Evolutionary conservation across 2,113 vertebrate genomes (phyloP), one percentile per base, ranked within the genome.

Genomic region (Rhinolophus sinicus): DNA sequence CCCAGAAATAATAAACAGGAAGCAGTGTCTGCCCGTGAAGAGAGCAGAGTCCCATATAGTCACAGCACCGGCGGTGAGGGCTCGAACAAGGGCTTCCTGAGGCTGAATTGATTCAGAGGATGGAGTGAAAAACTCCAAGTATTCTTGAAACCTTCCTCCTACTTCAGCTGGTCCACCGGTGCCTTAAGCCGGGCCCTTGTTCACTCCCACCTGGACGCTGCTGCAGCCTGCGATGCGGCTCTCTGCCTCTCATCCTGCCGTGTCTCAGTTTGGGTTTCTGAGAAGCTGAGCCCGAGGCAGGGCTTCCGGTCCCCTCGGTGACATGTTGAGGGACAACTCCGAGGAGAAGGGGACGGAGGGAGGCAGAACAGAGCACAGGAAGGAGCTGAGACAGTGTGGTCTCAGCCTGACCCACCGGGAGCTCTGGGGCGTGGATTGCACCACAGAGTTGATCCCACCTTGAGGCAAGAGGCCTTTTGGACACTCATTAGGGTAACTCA

Each of bases 361-460:
- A 50, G 44, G 35, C 6, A 44, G 47, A 52, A 12, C 52, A 6
- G 65, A 26, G n/a, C 12, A 2, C 11, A 8, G 56, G 65, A 60
- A 50, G 26, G 35, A 89, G 19, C 60, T 5, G 5, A 11, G 77
- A 75, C 40, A 52, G 3, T 1, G 0, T 12, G 52, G 38, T 19
- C 8, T 19, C 64, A 8, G 9, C 56, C n/a, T 4, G 22, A 22
- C 56, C 72, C 58, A 6, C 0, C 0, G 5, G 58, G n/a, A 33
- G 14, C 54, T 35, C 35, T 22, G 28, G 56, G n/a, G 22, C 16
- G 18, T 4, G 69, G 33, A 11, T 15, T 3, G 30, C 10, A 30
- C 47, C 35, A 16, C 16, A 22, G 22, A 40, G 19, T 13, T 11
- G 8, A n/a, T 14, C 16, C 22, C 15, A 18, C 38, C 78, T 35